Percentiles rank a stretch among this genome's conserved stretches.
These are phyloP conservation scores for Chaunax sp. DNA, from an alignment of 2,797 vertebrate genomes.

Conservation along the genomic window DNA sequence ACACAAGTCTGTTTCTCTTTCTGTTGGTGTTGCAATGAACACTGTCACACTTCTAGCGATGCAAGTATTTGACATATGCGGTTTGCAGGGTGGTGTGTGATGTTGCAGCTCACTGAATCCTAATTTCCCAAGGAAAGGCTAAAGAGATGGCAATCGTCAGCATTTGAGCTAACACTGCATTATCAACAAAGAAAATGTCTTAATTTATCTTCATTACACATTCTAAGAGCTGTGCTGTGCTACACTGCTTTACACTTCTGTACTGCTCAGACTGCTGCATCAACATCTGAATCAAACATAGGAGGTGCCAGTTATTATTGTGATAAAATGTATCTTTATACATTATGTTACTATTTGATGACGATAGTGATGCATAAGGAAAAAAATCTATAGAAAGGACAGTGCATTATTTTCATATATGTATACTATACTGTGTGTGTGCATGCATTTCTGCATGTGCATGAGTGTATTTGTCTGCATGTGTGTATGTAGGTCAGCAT, in stretches of 20 bases:
- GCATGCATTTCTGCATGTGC: neutral
- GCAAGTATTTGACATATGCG: constrained; percentile 68
- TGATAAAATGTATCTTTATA: constrained; percentile 1
- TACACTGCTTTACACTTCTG: constrained; percentile 59
- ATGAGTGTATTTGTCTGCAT: constrained; percentile 1
- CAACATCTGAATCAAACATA: constrained; percentile 36
- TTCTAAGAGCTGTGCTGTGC: constrained; percentile 62
- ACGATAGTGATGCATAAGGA: constrained; percentile 3
- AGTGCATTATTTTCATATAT: neutral
- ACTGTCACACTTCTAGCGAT: constrained; percentile 57
- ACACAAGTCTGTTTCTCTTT: constrained; percentile 45
- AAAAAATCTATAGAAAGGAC: no score
- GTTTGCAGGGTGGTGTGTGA: constrained; percentile 69
- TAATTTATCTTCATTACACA: constrained; percentile 83
- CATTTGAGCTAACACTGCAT: constrained; percentile 70
- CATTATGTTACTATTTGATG: constrained; percentile 2
- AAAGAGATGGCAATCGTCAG: constrained; percentile 65
- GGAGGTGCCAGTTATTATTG: constrained; percentile 17
- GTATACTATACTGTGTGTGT: constrained; percentile 2
- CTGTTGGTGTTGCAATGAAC: constrained; percentile 44
- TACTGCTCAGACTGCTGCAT: constrained; percentile 39
- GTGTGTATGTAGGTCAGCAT: neutral
- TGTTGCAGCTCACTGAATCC: constrained; percentile 66
- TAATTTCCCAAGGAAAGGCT: constrained; percentile 72
- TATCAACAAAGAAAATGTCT: constrained; percentile 70